Percentiles rank a stretch among this genome's conserved stretches.
These are phyloP conservation scores for Chymomyza costata DNA, from an alignment of 1,140 invertebrate species.

Conservation along the genomic window DNA sequence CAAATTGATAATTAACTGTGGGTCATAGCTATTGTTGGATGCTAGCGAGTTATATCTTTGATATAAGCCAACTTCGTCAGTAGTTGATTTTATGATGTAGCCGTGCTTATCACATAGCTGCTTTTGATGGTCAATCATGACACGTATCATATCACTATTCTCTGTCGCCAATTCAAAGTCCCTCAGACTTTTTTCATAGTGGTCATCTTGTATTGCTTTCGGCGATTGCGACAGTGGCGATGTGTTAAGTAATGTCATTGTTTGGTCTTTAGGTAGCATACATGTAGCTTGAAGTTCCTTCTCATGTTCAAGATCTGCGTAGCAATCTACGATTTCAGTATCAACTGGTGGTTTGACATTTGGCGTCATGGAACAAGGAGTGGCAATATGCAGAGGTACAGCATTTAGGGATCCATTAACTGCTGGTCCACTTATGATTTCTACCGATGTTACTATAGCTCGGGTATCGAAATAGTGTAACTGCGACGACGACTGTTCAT, in stretches of 20 bases:
- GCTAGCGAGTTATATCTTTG: slow-evolving; percentile 21
- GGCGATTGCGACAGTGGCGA: not conserved
- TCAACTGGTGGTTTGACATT: too few relatives aligned
- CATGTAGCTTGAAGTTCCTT: too few relatives aligned
- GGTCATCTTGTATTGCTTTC: not conserved
- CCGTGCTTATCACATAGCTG: slow-evolving; percentile 12
- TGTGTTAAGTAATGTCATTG: too few relatives aligned
- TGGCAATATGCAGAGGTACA: too few relatives aligned
- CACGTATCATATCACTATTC: slow-evolving; percentile 26
- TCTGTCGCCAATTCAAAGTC: too few relatives aligned
- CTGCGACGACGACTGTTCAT: too few relatives aligned
- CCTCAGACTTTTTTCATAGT: slow-evolving; percentile 11
- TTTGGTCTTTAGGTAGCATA: too few relatives aligned
- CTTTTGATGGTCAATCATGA: slow-evolving; percentile 42
- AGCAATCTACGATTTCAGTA: too few relatives aligned
- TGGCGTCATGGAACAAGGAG: too few relatives aligned
- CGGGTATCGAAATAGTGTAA: too few relatives aligned
- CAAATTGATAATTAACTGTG: slow-evolving; percentile 14
- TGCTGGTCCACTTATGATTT: slow-evolving; percentile 1
- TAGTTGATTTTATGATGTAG: too few relatives aligned
- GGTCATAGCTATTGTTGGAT: slow-evolving; percentile 33
- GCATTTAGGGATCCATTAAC: not conserved
- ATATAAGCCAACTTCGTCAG: not conserved
- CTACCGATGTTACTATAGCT: slow-evolving; percentile 19
- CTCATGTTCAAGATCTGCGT: too few relatives aligned